Base-by-base conservation (phyloP, 2,888 invertebrate genomes). In the Campopleginae sp. region DNA sequence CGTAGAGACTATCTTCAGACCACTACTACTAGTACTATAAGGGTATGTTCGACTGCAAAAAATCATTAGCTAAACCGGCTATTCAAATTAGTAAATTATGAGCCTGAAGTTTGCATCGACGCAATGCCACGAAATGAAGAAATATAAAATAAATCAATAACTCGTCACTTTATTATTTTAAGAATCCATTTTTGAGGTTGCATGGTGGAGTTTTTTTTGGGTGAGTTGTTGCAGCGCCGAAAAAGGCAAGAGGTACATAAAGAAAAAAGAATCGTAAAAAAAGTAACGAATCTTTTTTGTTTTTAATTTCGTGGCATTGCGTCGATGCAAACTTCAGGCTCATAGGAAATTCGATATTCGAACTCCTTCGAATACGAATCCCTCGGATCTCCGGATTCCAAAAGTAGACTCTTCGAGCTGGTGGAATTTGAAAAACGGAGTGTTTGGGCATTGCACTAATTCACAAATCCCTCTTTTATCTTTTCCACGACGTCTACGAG, bases 21-120 rank as follows among this genome's bases (percentile, higher is more conserved):
- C 23, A 58, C 38, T 54, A 19, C 51, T 10, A 42, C 19, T 66
- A 19, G 70, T 63, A 33, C 63, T 10, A 38, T 19, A 38, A 76
- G 46, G 82, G 80, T 86, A 84, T 82, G 78, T 75, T 82, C 10
- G 61, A 82, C 72, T 82, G 82, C 82, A 82, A 85, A 85, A 58
- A 58, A 82, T 85, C 74, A 65, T 72, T 72, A 76, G 71, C 80
- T 68, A 63, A 58, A 71, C 76, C 19, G 85, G 85, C 85, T 85
- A 80, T 85, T 82, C 68, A 66, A 82, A 82, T 82, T 77, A 74
- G 66, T 80, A 70, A 38, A n/a, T n/a, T n/a, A n/a, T n/a, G n/a
- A n/a, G n/a, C n/a, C n/a, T n/a, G n/a, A n/a, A n/a, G n/a, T n/a
- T n/a, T n/a, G n/a, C n/a, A n/a, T n/a, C n/a, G n/a, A n/a, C n/a